phyloP scores from a whole-genome alignment of 2,797 vertebrate species.

The Agapornis canus region DNA sequence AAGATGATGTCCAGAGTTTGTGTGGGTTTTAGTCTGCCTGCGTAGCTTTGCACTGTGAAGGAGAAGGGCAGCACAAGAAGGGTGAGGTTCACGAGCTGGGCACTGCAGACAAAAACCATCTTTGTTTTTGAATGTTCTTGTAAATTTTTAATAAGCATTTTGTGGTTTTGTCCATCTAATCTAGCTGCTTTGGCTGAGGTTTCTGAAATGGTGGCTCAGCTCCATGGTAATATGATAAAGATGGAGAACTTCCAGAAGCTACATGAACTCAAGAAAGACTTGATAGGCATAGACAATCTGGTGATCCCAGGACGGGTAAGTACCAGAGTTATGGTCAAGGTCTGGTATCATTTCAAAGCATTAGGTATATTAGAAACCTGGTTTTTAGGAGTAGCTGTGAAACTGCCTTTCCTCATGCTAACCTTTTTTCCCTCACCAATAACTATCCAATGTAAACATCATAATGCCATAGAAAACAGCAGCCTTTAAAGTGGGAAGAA shows the following conservation, averaged over 20 bases:
- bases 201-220: constrained; percentile 91
- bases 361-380: neutral
- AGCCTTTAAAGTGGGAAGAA: neutral
- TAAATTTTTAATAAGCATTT: neutral
- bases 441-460: neutral
- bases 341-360: neutral
- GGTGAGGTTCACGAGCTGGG: neutral
- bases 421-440: neutral
- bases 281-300: constrained; percentile 92
- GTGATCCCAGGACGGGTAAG: constrained; percentile 89
- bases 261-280: constrained; percentile 94
- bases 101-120: neutral
- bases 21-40: neutral
- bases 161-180: constrained; percentile 58
- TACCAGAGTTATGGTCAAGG: neutral
- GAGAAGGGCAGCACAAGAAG: neutral
- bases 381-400: neutral
- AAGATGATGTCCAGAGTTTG: neutral
- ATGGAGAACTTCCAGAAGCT: constrained; percentile 99
- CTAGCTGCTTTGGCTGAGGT: constrained; percentile 93
- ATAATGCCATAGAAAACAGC: neutral
- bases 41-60: neutral
- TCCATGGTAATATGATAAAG: constrained; percentile 90
- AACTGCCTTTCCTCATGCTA: neutral
- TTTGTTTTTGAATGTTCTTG: neutral